Conservation (phyloP, 2,888 invertebrate species). For the Sylvicola cinctus region DNA sequence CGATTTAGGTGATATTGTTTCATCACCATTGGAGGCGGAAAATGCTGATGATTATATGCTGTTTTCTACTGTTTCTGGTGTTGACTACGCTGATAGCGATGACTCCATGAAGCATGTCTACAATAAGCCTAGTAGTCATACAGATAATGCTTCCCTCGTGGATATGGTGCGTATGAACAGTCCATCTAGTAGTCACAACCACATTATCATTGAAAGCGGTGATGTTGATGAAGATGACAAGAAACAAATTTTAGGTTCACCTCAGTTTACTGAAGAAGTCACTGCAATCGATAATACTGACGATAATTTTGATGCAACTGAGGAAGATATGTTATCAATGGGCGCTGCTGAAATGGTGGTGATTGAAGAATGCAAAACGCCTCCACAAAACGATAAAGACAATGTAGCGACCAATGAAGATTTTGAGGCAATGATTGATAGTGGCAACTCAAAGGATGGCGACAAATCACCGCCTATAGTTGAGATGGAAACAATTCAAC, state of each 20-base stretch:
- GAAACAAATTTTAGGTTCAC: constrained; percentile 28
- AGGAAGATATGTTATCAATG: constrained; percentile 26
- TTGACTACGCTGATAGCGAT: constrained; percentile 34
- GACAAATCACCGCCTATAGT: constrained; percentile 4
- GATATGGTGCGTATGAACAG: background rate
- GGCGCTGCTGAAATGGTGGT: constrained; percentile 41
- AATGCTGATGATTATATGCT: constrained; percentile 38
- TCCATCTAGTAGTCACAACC: background rate
- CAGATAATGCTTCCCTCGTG: background rate
- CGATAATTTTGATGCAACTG: constrained; percentile 22
- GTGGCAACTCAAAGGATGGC: constrained; percentile 35
- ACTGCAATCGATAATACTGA: constrained; percentile 25
- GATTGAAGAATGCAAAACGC: constrained; percentile 35
- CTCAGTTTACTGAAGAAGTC: constrained; percentile 29
- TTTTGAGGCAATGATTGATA: constrained; percentile 42
- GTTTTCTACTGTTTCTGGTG: constrained; percentile 38
- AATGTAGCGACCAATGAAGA: constrained; percentile 39
- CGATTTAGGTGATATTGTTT: constrained; percentile 34
- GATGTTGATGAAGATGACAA: constrained; percentile 7
- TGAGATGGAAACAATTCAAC: background rate
- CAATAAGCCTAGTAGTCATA: background rate
- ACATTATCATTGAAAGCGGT: constrained; percentile 1
- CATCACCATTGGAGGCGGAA: constrained; percentile 33
- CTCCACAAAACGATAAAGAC: constrained; percentile 29
- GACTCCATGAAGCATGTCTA: constrained; percentile 21